A percentile compares a stretch with the other conserved stretches of the same genome.
phyloP scores from a whole-genome alignment of 2,888 invertebrate species.

The Chrysotoxum bicinctum region DNA sequence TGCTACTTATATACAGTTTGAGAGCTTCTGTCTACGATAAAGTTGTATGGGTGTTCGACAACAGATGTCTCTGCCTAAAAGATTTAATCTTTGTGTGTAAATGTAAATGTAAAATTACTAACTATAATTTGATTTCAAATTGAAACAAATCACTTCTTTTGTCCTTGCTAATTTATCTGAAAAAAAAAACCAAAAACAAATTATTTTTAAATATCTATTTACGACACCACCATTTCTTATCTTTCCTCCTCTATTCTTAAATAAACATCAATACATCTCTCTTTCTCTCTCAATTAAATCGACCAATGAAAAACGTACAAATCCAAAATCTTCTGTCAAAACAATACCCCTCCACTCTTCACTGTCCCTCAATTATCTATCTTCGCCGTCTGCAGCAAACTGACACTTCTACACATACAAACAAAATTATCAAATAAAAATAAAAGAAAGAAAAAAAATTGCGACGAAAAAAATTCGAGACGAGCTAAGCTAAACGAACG shows the following conservation, averaged over 20 bases:
- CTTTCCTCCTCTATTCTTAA: not conserved
- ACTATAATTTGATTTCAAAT: too few relatives aligned
- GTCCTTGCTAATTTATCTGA: too few relatives aligned
- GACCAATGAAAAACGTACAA: conserved; percentile 63
- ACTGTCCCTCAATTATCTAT: not conserved
- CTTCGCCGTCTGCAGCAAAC: not conserved
- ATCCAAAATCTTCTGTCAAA: conserved; percentile 68
- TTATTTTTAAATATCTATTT: not conserved
- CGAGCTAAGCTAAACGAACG: conserved; percentile 31
- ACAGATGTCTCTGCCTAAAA: too few relatives aligned
- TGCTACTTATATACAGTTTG: too few relatives aligned
- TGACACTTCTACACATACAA: conserved; percentile 37
- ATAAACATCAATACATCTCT: not conserved
- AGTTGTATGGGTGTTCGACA: too few relatives aligned
- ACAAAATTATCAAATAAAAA: conserved; percentile 33
- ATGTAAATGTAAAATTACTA: too few relatives aligned
- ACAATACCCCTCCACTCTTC: conserved; percentile 39
- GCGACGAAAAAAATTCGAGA: conserved; percentile 54
- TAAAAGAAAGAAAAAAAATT: conserved; percentile 27
- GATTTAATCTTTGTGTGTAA: too few relatives aligned
- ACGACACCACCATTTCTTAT: not conserved
- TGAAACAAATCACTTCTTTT: too few relatives aligned
- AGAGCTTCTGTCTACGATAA: too few relatives aligned
- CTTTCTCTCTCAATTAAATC: not conserved
- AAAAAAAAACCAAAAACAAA: too few relatives aligned